Evolutionary conservation across 2,113 vertebrate species (phyloP).

Genomic region (Dolichotis patagonum): DNA sequence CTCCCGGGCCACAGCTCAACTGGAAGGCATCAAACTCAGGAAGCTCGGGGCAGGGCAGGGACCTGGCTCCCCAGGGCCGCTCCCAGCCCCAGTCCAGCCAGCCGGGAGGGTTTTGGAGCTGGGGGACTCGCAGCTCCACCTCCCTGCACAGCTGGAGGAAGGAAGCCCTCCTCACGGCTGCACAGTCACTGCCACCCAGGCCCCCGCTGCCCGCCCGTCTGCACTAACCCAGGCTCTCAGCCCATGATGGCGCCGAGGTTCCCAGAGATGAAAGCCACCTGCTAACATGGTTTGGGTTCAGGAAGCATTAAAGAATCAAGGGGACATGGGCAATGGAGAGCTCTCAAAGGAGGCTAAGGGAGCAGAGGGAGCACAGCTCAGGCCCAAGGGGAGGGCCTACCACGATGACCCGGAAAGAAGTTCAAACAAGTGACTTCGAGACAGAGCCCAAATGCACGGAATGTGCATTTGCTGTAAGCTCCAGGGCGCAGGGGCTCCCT

Average conservation of each 20-base stretch:
- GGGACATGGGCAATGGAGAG: background rate
- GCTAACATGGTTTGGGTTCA: background rate
- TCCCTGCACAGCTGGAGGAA: background rate
- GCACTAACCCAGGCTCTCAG: background rate
- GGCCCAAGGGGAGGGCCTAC: fast-evolving
- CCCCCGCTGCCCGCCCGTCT: no score
- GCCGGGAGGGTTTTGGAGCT: background rate
- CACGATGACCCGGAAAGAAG: no score
- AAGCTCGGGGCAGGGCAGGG: no score
- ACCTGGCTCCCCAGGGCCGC: no score
- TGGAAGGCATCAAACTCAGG: no score
- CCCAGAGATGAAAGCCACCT: background rate
- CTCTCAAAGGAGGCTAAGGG: background rate
- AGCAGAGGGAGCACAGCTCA: background rate
- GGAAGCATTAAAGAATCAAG: background rate
- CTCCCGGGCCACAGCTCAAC: no score
- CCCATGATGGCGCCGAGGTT: background rate
- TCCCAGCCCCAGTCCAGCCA: background rate
- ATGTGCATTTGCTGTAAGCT: background rate
- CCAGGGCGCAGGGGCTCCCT: background rate
- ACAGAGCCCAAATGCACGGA: background rate
- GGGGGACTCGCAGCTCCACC: background rate
- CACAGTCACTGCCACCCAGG: background rate
- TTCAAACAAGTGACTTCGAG: background rate
- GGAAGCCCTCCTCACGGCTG: background rate